A percentile compares a stretch with the other conserved stretches of the same genome.
These are phyloP conservation scores for Eristalis tenax DNA, from an alignment of 2,888 invertebrate species.

Conservation along the genomic window DNA sequence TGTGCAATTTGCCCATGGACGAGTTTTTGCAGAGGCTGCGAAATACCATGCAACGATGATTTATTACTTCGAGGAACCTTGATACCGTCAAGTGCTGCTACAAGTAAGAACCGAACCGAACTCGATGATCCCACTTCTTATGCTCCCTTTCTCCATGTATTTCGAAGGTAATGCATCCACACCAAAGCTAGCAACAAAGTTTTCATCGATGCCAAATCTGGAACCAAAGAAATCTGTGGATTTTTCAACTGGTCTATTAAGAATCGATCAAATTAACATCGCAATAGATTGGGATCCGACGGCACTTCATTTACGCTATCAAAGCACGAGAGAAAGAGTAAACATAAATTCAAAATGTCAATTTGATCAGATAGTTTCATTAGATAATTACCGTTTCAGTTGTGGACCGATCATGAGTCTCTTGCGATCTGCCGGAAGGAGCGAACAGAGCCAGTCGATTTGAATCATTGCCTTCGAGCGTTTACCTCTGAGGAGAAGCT, in stretches of 20 bases:
- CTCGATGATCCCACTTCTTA: too few species aligned
- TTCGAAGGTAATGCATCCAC: conserved; percentile 76
- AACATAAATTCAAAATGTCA: conserved; percentile 30
- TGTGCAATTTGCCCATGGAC: conserved; percentile 92
- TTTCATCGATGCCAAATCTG: conserved; percentile 78
- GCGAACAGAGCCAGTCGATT: conserved; percentile 91
- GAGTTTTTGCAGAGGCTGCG: conserved; percentile 92
- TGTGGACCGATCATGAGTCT: conserved; percentile 89
- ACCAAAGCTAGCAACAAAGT: conserved; percentile 77
- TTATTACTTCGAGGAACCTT: conserved; percentile 81
- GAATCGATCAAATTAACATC: conserved; percentile 82
- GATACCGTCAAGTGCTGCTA: conserved; percentile 75
- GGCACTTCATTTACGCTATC: conserved; percentile 94
- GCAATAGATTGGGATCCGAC: conserved; percentile 98
- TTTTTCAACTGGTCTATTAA: conserved; percentile 68
- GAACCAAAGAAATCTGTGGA: conserved; percentile 76
- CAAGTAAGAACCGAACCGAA: conserved; percentile 74
- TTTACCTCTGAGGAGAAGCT: conserved; percentile 94
- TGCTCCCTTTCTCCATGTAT: conserved; percentile 1
- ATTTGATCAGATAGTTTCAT: not conserved
- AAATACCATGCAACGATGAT: conserved; percentile 86
- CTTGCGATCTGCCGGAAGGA: conserved; percentile 86
- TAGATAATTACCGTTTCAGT: conserved; percentile 80
- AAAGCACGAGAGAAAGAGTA: conserved; percentile 88
- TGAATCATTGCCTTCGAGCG: conserved; percentile 92